phyloP scores from a whole-genome alignment of 2,113 vertebrate species.

The Anguilla rostrata region DNA sequence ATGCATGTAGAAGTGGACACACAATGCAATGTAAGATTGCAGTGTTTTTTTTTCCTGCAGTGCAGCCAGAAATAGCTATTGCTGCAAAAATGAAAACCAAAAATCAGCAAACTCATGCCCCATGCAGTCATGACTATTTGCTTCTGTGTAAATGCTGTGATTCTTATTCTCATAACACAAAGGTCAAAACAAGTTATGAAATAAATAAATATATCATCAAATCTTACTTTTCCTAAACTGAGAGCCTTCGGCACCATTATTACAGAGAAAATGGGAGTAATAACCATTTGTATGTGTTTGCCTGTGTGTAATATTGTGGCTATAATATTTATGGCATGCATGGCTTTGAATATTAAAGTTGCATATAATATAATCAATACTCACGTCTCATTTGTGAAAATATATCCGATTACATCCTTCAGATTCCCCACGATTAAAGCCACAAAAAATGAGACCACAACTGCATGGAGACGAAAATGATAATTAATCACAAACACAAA shows the following conservation, averaged over 20 bases:
- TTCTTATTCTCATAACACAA: too few species aligned
- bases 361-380: constrained; percentile 39
- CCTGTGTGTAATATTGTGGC: too few species aligned
- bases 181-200: too few species aligned
- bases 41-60: not conserved
- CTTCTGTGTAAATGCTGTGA: too few species aligned
- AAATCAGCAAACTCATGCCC: not conserved
- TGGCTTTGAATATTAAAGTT: too few species aligned
- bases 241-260: too few species aligned
- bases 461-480: constrained; percentile 54
- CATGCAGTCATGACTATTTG: not conserved
- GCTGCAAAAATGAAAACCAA: not conserved
- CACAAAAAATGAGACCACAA: constrained; percentile 62
- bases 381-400: constrained; percentile 82
- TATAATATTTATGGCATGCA: too few species aligned
- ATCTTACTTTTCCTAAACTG: too few species aligned
- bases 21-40: not conserved
- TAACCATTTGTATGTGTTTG: too few species aligned
- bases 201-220: too few species aligned
- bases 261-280: too few species aligned
- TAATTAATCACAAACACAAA: too few species aligned
- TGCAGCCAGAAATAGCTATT: not conserved
- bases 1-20: not conserved
- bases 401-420: constrained; percentile 73
- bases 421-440: constrained; percentile 55